A percentile compares a stretch with the other conserved stretches of the same genome.
Conservation (phyloP, 2,113 vertebrate genomes). For the Tupaia tana region DNA sequence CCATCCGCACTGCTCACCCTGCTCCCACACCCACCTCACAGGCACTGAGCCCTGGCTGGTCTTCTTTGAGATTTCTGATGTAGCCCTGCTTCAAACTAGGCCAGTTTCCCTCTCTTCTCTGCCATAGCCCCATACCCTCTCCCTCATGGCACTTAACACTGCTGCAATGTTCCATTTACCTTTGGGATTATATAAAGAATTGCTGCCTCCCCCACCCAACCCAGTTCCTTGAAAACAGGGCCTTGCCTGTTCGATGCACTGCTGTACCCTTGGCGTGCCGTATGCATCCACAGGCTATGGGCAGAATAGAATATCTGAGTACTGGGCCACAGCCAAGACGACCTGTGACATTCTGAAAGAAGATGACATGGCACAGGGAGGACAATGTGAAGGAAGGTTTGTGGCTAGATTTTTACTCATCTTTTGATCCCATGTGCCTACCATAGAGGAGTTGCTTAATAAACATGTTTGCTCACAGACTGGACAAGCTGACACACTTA, state of each 20-base stretch:
- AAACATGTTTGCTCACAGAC: background rate
- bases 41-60: background rate
- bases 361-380: background rate
- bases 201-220: background rate
- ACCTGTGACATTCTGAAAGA: background rate
- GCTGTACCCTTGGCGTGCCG: background rate
- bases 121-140: background rate
- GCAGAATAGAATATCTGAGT: background rate
- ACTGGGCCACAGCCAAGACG: background rate
- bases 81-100: background rate
- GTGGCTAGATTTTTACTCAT: background rate
- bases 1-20: background rate
- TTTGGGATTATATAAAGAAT: background rate
- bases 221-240: background rate
- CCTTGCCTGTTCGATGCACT: background rate
- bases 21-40: accelerated
- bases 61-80: background rate
- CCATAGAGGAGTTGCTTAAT: background rate
- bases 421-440: background rate
- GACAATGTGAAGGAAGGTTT: background rate
- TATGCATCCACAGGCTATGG: background rate
- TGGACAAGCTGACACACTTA: background rate
- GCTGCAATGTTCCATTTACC: background rate
- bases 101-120: background rate
- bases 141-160: background rate